Evolutionary conservation across 1,140 invertebrate species (phyloP).

Genomic region (Aradophagus sp.): DNA sequence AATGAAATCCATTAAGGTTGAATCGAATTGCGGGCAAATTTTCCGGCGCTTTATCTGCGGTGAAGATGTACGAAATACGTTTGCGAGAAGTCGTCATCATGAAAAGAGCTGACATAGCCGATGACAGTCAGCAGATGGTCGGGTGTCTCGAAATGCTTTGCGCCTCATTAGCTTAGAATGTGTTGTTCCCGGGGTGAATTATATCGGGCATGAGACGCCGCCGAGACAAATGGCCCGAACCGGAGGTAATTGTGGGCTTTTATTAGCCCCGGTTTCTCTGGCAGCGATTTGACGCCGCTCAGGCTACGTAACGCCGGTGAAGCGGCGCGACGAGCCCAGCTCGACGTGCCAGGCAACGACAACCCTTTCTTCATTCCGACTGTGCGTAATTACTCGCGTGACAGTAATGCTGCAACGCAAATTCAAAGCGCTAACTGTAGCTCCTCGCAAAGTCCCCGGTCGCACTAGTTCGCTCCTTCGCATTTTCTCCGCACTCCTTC

Average conservation of each 20-base stretch:
- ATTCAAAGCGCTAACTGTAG: conserved; percentile 62
- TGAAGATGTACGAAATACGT: too few species aligned
- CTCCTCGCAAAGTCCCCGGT: conserved; percentile 50
- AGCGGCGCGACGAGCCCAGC: conserved; percentile 33
- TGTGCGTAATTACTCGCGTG: conserved; percentile 73
- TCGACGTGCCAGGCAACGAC: conserved; percentile 44
- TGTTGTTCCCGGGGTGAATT: conserved; percentile 75
- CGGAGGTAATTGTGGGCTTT: conserved; percentile 76
- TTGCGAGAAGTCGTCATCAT: too few species aligned
- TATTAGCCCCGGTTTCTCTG: conserved; percentile 71
- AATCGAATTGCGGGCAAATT: too few species aligned
- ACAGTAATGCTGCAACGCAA: conserved; percentile 71
- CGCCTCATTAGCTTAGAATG: conserved; percentile 76
- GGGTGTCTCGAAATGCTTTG: conserved; percentile 73
- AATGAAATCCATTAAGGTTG: too few species aligned
- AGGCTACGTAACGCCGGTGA: conserved; percentile 23
- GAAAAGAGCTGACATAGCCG: conserved; percentile 55
- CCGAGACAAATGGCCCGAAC: conserved; percentile 75
- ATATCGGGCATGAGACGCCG: conserved; percentile 74
- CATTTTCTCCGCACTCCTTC: conserved; percentile 43
- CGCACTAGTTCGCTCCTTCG: conserved; percentile 31
- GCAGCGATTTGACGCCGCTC: conserved; percentile 59
- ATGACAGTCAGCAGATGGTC: conserved; percentile 65
- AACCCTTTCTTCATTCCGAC: conserved; percentile 61
- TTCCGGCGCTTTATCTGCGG: too few species aligned